A percentile compares a stretch with the other conserved stretches of the same genome.
These are phyloP conservation scores for Macrosoma leucophasiata DNA, from an alignment of 2,888 invertebrate genomes.

Conservation along the genomic window DNA sequence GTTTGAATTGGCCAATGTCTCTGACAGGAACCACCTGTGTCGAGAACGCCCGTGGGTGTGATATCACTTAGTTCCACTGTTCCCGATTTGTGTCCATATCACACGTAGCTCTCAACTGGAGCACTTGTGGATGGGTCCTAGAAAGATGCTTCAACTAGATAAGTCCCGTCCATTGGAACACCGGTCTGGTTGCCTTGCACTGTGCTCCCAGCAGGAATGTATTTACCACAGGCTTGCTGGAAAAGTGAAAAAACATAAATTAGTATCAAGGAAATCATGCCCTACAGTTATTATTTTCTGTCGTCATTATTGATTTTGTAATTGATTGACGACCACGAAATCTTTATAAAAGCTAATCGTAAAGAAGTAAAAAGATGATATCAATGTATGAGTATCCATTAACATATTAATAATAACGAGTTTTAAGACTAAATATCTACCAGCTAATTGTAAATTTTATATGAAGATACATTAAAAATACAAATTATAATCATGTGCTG, in stretches of 20 bases:
- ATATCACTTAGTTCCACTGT: constrained; percentile 8
- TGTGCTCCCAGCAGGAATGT: constrained; percentile 89
- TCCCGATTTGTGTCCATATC: constrained; percentile 21
- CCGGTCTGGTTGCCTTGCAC: constrained; percentile 88
- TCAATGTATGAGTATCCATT: no score
- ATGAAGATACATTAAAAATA: no score
- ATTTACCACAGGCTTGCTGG: constrained; percentile 90
- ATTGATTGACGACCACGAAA: no score
- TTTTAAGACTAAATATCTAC: no score
- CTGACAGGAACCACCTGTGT: constrained; percentile 14
- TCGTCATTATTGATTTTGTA: no score
- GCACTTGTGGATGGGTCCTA: constrained; percentile 68
- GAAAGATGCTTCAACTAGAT: constrained; percentile 90
- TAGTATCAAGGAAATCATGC: no score
- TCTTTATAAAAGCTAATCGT: no score
- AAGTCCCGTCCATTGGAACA: constrained; percentile 89
- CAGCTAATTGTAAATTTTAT: no score
- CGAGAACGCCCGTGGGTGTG: constrained; percentile 17
- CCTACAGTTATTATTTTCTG: no score
- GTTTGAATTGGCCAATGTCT: constrained; percentile 35
- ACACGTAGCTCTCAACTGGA: constrained; percentile 62
- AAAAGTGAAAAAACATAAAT: constrained; percentile 37
- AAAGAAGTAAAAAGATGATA: no score
- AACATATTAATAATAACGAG: no score
- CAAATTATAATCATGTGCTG: no score